Evolutionary conservation across 1,140 invertebrate species (phyloP).

Genomic region (Drosophila orena): DNA sequence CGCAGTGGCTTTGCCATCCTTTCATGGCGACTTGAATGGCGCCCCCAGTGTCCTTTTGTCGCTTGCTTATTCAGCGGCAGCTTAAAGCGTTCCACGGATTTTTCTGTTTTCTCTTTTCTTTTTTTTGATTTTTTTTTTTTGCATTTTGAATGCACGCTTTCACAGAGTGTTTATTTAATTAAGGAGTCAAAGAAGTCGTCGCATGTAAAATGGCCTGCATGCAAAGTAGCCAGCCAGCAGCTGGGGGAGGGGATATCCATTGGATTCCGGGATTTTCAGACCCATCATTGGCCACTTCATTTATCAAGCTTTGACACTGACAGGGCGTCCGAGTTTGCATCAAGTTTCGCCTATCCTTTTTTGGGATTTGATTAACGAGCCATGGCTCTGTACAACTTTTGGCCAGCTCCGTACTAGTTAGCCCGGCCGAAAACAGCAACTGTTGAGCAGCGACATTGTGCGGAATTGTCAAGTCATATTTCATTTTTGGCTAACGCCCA

Average conservation of each 20-base stretch:
- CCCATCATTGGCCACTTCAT: conserved; percentile 34
- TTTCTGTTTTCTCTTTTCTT: not conserved
- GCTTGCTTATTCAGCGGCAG: conserved; percentile 13
- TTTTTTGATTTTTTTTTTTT: not conserved
- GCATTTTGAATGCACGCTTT: conserved; percentile 22
- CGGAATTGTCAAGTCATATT: conserved; percentile 75
- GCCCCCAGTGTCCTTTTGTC: conserved; percentile 22
- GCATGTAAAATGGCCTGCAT: conserved; percentile 13
- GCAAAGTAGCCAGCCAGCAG: not conserved
- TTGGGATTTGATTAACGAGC: conserved; percentile 53
- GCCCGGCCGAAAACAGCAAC: conserved; percentile 16
- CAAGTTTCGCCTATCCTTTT: conserved; percentile 42
- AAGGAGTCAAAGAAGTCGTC: conserved; percentile 12
- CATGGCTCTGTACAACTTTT: conserved; percentile 35
- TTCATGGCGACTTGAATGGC: conserved; percentile 24
- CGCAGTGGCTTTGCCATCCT: conserved; percentile 11
- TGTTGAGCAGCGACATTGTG: conserved; percentile 29
- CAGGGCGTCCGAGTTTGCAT: conserved; percentile 43
- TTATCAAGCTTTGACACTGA: conserved; percentile 59
- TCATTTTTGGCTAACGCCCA: conserved; percentile 67
- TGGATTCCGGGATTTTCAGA: conserved; percentile 8
- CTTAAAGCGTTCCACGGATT: conserved; percentile 12
- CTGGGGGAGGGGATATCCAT: conserved; percentile 1
- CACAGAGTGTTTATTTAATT: conserved; percentile 29
- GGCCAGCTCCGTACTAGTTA: conserved; percentile 21